phyloP scores from a whole-genome alignment of 2,888 invertebrate genomes.

The Campoplex capitator region DNA sequence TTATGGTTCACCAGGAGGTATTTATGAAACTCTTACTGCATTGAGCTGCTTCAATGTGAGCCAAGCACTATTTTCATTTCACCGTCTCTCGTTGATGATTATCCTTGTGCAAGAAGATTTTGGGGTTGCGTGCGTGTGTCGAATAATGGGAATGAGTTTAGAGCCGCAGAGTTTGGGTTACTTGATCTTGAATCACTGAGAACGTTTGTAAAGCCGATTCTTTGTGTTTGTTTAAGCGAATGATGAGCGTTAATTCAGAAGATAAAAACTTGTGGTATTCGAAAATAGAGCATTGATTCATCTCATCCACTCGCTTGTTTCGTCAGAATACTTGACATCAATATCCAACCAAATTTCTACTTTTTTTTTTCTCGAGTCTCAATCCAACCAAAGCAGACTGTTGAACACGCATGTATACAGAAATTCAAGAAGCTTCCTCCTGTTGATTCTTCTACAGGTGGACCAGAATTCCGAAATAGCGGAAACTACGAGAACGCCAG shows the following conservation, averaged over 20 bases:
- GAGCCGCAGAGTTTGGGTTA: neutral
- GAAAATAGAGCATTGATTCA: neutral
- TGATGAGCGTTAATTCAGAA: neutral
- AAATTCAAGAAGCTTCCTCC: slow-evolving; percentile 36
- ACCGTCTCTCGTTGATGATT: slow-evolving; percentile 25
- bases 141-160: slow-evolving; percentile 1
- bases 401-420: neutral
- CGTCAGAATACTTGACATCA: neutral
- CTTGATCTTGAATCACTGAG: slow-evolving; percentile 5
- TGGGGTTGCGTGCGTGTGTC: neutral
- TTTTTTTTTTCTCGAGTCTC: neutral
- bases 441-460: slow-evolving; percentile 73
- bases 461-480: slow-evolving; percentile 80
- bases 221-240: neutral
- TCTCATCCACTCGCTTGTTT: neutral
- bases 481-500: slow-evolving; percentile 79
- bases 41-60: neutral
- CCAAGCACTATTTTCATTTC: slow-evolving; percentile 13
- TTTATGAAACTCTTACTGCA: slow-evolving; percentile 48
- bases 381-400: neutral
- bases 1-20: slow-evolving; percentile 83
- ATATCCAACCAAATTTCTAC: neutral
- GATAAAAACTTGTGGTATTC: neutral
- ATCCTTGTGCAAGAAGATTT: neutral
- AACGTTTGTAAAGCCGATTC: neutral